These are phyloP conservation scores for Hormiphora californensis DNA, from an alignment of 37 sponge, comb jelly and placozoan genomes.

Conservation along the genomic window DNA sequence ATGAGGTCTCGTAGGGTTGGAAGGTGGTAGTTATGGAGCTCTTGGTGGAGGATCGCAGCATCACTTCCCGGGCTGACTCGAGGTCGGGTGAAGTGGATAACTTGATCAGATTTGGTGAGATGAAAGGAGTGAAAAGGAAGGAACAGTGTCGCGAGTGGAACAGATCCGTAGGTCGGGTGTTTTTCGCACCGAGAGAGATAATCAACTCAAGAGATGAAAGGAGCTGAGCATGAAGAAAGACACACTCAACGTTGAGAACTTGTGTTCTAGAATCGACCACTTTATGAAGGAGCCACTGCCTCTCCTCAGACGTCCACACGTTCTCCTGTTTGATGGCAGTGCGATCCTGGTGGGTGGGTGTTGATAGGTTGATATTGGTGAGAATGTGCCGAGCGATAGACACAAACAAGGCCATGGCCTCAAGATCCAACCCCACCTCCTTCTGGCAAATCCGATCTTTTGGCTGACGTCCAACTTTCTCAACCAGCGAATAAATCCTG, in stretches of 20 bases:
- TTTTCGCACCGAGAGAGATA: not conserved
- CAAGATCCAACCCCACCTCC: not conserved
- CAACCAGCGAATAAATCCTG: conserved; percentile 1
- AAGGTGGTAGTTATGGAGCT: not conserved
- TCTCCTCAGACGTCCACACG: conserved; percentile 6
- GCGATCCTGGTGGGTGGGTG: not conserved
- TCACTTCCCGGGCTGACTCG: not conserved
- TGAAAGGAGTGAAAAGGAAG: not conserved
- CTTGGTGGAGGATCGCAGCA: not conserved
- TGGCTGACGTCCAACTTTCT: conserved; percentile 45
- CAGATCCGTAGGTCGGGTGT: conserved; percentile 8
- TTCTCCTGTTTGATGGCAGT: not conserved
- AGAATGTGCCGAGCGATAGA: conserved; percentile 26
- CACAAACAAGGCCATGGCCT: not conserved
- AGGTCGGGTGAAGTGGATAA: conserved; percentile 5
- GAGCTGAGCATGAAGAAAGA: conserved; percentile 11
- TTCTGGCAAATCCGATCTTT: conserved; percentile 19
- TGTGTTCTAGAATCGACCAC: not conserved
- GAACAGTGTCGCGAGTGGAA: not conserved
- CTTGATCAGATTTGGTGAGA: not conserved
- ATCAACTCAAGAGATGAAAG: not conserved
- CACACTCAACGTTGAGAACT: conserved; percentile 5
- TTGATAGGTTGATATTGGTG: not conserved
- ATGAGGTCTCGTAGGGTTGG: not conserved
- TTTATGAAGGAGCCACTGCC: conserved; percentile 41